Evolutionary conservation across 2,888 invertebrate genomes (phyloP), one percentile per base, ranked within the genome.

Genomic region (Thecophora atra): DNA sequence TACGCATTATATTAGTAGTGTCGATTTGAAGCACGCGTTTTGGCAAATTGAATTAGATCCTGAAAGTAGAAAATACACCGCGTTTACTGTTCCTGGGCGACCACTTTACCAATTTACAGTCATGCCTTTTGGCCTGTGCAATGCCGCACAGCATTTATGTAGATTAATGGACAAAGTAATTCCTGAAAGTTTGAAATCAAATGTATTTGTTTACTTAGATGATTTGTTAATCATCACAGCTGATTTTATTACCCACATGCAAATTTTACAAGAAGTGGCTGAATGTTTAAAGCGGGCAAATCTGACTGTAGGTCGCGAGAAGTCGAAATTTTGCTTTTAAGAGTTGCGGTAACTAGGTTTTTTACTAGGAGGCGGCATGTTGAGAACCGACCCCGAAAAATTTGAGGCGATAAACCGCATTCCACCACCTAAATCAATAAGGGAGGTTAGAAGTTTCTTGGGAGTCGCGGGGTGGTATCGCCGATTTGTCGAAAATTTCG

Each of bases 311-410:
- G 30, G 28, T 3, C 17, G 7, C 11, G 8, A 54, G 4, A 54
- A 54, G 21, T 54, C 54, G 15, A 19, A n/a, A 24, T 60, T 60
- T 60, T 60, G 60, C 8, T 60, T 28, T 11, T 28, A 44, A 30
- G 75, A 76, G 30, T 44, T 77, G 3, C 68, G 62, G n/a, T 73
- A 78, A 44, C 21, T 76, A 26, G 60, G 60, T 0, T 60, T 60
- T n/a, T 8, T 60, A 6, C 3, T 60, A 1, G 26, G 60, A 28
- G 26, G 26, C 11, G 60, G 60, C 7, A n/a, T n/a, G n/a, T n/a
- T n/a, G n/a, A n/a, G n/a, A n/a, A n/a, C n/a, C n/a, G n/a, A n/a
- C 2, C 19, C 26, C 2, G 21, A 21, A 24, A 56, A 56, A 15
- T 0, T 56, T 15, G 19, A 6, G 1, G 56, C 56, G 13, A 56